Evolutionary conservation across 1,140 invertebrate species (phyloP).

Genomic region (Drosophila parvula): DNA sequence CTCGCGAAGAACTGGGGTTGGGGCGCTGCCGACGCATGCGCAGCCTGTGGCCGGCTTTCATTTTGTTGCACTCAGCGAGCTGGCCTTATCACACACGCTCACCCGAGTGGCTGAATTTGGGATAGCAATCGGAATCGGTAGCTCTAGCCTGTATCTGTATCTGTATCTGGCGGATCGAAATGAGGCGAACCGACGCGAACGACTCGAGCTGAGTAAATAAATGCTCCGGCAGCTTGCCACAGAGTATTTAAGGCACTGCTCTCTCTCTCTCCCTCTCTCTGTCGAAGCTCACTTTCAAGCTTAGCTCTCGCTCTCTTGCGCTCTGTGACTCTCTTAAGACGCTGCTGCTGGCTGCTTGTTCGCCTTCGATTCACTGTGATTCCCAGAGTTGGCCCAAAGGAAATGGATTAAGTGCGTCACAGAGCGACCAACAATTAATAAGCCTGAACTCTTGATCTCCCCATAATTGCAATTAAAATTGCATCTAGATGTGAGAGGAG

Average conservation of each 20-base stretch:
- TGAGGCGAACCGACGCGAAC: constrained; percentile 48
- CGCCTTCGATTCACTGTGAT: constrained; percentile 1
- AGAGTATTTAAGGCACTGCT: constrained; percentile 64
- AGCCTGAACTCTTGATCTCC: constrained; percentile 30
- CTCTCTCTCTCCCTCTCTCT: not conserved
- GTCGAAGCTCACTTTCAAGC: constrained; percentile 21
- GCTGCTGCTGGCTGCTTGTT: not conserved
- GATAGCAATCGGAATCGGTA: not conserved
- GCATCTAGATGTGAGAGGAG: not conserved
- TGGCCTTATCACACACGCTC: constrained; percentile 44
- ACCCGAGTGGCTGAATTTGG: not conserved
- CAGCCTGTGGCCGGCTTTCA: constrained; percentile 74
- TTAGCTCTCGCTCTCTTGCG: not conserved
- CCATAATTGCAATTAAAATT: constrained; percentile 23
- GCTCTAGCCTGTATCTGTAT: constrained; percentile 11
- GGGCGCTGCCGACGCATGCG: constrained; percentile 66
- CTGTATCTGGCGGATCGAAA: constrained; percentile 17
- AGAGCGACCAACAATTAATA: constrained; percentile 8
- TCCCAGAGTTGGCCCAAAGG: constrained; percentile 26
- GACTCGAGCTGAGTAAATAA: constrained; percentile 68
- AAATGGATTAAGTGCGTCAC: constrained; percentile 30
- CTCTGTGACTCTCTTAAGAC: constrained; percentile 32
- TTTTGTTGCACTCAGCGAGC: constrained; percentile 51
- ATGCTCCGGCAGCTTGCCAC: constrained; percentile 18
- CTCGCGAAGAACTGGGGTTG: constrained; percentile 23